Percentiles rank a stretch among this genome's conserved stretches.
Conservation (phyloP, 2,113 vertebrate species). For the Phycodurus eques region DNA sequence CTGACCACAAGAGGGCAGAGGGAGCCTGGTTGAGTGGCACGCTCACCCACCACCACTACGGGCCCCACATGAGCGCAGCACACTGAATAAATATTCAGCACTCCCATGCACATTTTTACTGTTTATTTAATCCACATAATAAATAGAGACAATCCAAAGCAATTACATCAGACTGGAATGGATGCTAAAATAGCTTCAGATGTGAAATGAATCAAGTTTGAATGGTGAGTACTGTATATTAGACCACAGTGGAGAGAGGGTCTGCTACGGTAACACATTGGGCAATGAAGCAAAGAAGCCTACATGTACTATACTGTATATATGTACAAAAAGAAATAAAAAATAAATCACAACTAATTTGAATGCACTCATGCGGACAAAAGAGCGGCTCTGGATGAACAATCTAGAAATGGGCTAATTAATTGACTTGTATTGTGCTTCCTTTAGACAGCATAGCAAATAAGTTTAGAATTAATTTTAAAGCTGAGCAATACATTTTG, state of each 20-base stretch:
- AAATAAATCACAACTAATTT: conserved; percentile 39
- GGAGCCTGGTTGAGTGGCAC: conserved; percentile 6
- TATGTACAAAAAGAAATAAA: conserved; percentile 43
- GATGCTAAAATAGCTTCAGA: conserved; percentile 34
- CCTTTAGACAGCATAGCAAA: neutral
- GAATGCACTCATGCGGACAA: conserved; percentile 31
- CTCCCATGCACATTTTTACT: conserved; percentile 42
- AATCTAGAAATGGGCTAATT: neutral
- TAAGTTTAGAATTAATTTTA: neutral
- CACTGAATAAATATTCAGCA: neutral
- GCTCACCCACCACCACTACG: neutral
- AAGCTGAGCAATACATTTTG: neutral
- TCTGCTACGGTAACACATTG: conserved; percentile 26
- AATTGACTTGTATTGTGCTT: neutral
- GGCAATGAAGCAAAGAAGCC: conserved; percentile 24
- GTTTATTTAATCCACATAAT: conserved; percentile 77
- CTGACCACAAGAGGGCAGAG: conserved; percentile 67
- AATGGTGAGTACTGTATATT: conserved; percentile 46
- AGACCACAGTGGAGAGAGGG: conserved; percentile 29
- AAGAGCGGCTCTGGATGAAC: neutral
- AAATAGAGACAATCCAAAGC: conserved; percentile 73
- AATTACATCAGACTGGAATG: conserved; percentile 54
- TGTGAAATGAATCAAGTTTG: conserved; percentile 56
- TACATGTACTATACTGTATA: conserved; percentile 16
- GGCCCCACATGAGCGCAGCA: neutral